These are phyloP conservation scores for Alosa sapidissima DNA, from an alignment of 2,797 vertebrate species.

Conservation along the genomic window DNA sequence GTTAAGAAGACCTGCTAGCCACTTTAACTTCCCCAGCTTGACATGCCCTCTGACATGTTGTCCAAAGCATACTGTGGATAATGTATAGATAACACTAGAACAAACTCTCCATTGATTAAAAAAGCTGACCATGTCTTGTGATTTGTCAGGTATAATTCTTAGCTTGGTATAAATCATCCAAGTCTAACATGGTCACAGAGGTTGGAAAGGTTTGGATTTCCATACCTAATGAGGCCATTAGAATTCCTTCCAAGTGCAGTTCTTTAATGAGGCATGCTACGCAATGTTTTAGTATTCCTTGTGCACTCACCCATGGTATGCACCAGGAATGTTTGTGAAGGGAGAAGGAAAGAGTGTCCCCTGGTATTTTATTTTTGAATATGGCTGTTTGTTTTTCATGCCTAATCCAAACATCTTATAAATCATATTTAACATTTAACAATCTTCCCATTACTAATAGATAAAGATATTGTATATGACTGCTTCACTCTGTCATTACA, in stretches of 20 bases:
- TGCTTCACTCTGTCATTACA: not conserved
- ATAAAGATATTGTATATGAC: not conserved
- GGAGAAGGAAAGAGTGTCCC: not conserved
- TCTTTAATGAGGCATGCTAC: not conserved
- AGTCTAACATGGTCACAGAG: slow-evolving; percentile 4
- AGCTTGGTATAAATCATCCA: not conserved
- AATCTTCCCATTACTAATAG: not conserved
- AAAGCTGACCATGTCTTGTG: not conserved
- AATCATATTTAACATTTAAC: not conserved
- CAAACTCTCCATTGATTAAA: not conserved
- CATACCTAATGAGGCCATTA: not conserved
- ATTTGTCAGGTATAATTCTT: not conserved
- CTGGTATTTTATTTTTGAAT: not conserved
- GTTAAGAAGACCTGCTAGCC: not conserved
- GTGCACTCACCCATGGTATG: not conserved
- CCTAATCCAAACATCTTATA: not conserved
- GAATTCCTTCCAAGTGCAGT: not conserved
- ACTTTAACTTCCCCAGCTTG: not conserved
- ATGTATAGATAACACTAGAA: too few species aligned
- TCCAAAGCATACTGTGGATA: too few species aligned
- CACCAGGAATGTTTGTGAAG: not conserved
- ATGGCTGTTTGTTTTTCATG: not conserved
- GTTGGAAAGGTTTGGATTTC: not conserved
- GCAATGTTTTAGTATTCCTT: slow-evolving; percentile 1
- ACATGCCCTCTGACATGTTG: not conserved